phyloP scores from a whole-genome alignment of 2,113 vertebrate species.

The Zootoca vivipara region DNA sequence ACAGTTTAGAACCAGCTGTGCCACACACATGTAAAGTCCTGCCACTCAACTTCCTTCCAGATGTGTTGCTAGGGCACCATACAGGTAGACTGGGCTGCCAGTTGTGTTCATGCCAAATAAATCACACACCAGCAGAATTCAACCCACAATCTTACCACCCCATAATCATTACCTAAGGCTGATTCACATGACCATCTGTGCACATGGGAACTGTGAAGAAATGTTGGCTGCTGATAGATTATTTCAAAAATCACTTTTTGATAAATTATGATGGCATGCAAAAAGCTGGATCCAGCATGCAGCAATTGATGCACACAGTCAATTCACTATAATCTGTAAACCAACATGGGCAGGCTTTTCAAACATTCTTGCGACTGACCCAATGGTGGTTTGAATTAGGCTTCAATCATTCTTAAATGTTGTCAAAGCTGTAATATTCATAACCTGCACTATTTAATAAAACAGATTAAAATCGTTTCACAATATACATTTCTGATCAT shows the following conservation, averaged over 20 bases:
- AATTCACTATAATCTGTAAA: not conserved
- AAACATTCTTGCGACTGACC: not conserved
- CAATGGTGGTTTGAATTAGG: not conserved
- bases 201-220: not conserved
- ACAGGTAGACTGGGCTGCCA: not conserved
- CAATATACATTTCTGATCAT: not conserved
- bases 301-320: not conserved
- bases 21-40: not conserved
- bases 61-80: not conserved
- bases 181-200: not conserved
- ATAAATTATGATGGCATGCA: not conserved
- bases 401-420: not conserved
- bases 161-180: not conserved
- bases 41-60: not conserved
- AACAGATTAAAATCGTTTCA: not conserved
- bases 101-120: not conserved
- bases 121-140: not conserved
- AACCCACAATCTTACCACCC: not conserved
- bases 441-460: not conserved
- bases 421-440: not conserved
- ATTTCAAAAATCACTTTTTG: not conserved
- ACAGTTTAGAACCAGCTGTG: not conserved
- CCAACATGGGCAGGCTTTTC: not conserved
- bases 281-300: not conserved
- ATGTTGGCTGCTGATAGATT: not conserved